Conservation (phyloP, 1,140 invertebrate species). For the Episyrphus balteatus region DNA sequence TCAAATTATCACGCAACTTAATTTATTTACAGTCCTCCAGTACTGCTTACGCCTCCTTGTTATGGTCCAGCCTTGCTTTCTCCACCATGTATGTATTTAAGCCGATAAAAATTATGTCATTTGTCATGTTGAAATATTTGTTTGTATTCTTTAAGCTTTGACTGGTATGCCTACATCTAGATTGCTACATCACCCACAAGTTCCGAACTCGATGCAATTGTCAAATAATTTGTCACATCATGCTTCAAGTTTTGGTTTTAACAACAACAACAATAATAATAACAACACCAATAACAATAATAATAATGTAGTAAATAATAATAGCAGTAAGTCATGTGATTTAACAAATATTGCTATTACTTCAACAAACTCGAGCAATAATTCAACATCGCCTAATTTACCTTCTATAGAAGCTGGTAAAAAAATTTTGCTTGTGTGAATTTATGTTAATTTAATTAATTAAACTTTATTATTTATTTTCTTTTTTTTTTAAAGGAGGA, state of each 20-base stretch:
- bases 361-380: constrained; percentile 30
- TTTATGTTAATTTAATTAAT: neutral
- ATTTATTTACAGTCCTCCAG: constrained; percentile 34
- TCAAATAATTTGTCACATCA: constrained; percentile 17
- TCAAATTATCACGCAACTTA: neutral
- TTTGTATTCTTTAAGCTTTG: neutral
- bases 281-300: no score
- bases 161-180: constrained; percentile 22
- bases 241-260: neutral
- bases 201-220: constrained; percentile 30
- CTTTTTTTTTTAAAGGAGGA: neutral
- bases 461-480: constrained; percentile 5
- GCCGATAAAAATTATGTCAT: neutral
- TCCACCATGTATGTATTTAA: constrained; percentile 31
- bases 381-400: constrained; percentile 32
- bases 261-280: neutral
- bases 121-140: neutral
- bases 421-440: neutral
- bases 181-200: constrained; percentile 31
- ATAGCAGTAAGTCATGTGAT: no score
- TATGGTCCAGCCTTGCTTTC: constrained; percentile 35
- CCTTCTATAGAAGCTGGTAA: constrained; percentile 21
- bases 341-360: constrained; percentile 11
- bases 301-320: no score
- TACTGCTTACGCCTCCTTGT: constrained; percentile 34